Base-by-base conservation (phyloP, 2,797 vertebrate genomes). In the Triplophysa yarkandensis region DNA sequence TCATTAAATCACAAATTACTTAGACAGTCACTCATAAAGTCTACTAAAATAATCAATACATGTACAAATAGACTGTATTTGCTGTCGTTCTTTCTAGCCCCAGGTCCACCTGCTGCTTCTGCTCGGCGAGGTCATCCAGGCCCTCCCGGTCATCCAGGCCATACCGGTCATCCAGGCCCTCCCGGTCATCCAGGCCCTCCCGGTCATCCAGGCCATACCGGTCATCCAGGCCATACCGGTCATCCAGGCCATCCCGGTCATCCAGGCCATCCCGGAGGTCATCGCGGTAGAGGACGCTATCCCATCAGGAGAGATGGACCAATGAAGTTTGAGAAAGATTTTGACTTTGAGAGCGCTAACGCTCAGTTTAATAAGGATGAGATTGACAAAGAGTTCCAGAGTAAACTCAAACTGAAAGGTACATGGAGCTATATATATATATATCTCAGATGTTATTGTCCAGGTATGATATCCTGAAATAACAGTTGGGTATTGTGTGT, bases 301-400 rank as follows among this genome's bases (percentile, higher is more conserved):
- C 93, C 94, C 6, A 87, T 98, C 65, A 91, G 95, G 44, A 84
- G 95, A 80, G 97, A 99, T 74, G 95, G 94, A 44, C 94, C 94
- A 16, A 94, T 98, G 94, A 98, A 97, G 87, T 99, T 99, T 86
- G 97, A 98, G 77, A 97, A 98, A 85, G 97, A 99, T 86, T 99
- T 99, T 80, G 97, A 99, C 88, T 99, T 99, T 82, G 97, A 98
- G 90, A 98, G 94, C 58, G 96, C 97, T 77, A 99, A 98, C 72
- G 97, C 97, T 2, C 97, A 98, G 58, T 98, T 99, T 87, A 96
- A 99, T 88, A 98, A 98, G 86, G 97, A 98, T 9, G 96, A 99
- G 82, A 97, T 99, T 9, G 96, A 98, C 88, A 94, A 94, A 82
- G 97, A 99, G 86, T 95, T 99, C 77, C 97, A 99, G 86, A 97